Evolutionary conservation across 2,113 vertebrate genomes (phyloP).

Genomic region (Peucedramus taeniatus): DNA sequence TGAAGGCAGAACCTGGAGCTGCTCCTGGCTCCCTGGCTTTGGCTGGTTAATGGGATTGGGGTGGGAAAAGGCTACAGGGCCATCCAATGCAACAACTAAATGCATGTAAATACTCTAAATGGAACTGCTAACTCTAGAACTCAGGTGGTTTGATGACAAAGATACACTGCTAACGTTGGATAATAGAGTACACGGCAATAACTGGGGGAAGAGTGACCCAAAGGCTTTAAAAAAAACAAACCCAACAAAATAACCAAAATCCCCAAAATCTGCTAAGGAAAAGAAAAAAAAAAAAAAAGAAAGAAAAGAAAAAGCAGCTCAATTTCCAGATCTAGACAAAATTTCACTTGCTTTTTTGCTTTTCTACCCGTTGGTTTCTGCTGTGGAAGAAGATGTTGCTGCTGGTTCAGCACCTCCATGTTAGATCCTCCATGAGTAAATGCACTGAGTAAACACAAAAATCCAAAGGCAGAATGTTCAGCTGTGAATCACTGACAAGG

Average conservation of each 20-base stretch:
- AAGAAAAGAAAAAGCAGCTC: slow-evolving; percentile 34
- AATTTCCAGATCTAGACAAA: slow-evolving; percentile 58
- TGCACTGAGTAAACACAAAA: slow-evolving; percentile 67
- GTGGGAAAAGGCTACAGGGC: neutral
- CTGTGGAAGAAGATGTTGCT: slow-evolving; percentile 59
- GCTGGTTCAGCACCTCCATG: slow-evolving; percentile 62
- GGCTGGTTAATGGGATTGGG: neutral
- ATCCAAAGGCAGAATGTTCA: slow-evolving; percentile 55
- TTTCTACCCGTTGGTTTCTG: slow-evolving; percentile 43
- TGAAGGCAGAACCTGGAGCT: neutral
- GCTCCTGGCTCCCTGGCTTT: neutral
- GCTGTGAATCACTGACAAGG: slow-evolving; percentile 48
- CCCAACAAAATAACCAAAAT: neutral
- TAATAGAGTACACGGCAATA: slow-evolving; percentile 47
- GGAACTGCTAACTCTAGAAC: slow-evolving; percentile 11
- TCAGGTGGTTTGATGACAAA: slow-evolving; percentile 9
- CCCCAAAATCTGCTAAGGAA: slow-evolving; percentile 25
- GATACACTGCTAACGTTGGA: slow-evolving; percentile 12
- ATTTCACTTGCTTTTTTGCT: slow-evolving; percentile 49
- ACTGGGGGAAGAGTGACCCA: slow-evolving; percentile 53
- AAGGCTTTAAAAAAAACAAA: neutral
- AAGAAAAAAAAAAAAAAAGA: neutral
- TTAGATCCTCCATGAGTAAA: slow-evolving; percentile 68
- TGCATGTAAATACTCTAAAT: neutral
- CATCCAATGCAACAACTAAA: neutral